Evolutionary conservation across 1,140 invertebrate genomes (phyloP).

Genomic region (Venturia canescens): DNA sequence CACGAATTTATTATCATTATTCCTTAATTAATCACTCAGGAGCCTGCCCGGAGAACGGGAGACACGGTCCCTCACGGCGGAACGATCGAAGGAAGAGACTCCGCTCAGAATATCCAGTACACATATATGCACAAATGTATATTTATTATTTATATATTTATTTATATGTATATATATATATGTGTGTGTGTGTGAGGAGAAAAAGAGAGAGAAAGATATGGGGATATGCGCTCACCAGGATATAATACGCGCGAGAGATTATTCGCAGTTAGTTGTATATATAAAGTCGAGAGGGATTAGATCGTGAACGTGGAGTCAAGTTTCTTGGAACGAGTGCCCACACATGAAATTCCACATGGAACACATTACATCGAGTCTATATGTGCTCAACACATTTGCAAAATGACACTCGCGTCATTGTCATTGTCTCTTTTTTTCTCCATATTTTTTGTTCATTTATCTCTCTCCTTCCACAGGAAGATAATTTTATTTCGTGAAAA

Average conservation of each 20-base stretch:
- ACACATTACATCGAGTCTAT: conserved; percentile 16
- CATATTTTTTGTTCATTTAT: neutral
- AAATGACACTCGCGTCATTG: neutral
- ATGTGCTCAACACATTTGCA: conserved; percentile 9
- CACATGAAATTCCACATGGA: conserved; percentile 44
- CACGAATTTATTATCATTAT: conserved; percentile 51
- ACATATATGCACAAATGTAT: conserved; percentile 10
- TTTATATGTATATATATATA: no score
- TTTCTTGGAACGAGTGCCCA: conserved; percentile 49
- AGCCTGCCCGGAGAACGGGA: conserved; percentile 27
- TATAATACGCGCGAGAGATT: conserved; percentile 42
- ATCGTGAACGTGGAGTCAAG: conserved; percentile 48
- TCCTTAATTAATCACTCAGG: conserved; percentile 49
- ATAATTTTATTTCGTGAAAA: neutral
- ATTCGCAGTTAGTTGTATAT: conserved; percentile 32
- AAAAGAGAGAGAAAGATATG: conserved; percentile 11
- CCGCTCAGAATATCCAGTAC: neutral
- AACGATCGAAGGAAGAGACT: conserved; percentile 43
- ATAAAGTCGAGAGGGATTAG: conserved; percentile 47
- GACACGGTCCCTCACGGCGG: conserved; percentile 23
- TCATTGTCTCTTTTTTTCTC: neutral
- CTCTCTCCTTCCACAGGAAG: neutral
- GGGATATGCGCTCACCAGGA: conserved; percentile 35
- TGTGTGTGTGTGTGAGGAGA: no score
- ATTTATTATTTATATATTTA: neutral